Conservation (phyloP, 2,113 vertebrate species). For the Amblyornis subalaris region DNA sequence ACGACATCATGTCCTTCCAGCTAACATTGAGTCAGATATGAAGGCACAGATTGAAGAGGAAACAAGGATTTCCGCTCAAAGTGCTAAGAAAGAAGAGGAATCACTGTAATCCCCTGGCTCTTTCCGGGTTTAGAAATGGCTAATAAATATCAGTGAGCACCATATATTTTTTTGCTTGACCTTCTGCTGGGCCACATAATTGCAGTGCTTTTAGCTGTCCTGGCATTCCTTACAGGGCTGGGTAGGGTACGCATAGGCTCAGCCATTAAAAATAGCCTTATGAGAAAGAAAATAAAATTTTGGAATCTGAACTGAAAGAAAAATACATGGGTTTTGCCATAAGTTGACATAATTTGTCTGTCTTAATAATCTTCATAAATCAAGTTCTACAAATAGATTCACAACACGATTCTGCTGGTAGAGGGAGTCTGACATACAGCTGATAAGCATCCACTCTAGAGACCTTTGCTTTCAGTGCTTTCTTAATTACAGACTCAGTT, state of each 20-base stretch:
- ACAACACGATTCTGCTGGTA: constrained; percentile 15
- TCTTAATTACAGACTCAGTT: constrained; percentile 5
- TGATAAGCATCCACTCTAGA: neutral
- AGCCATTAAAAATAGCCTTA: constrained; percentile 59
- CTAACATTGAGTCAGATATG: neutral
- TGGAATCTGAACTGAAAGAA: constrained; percentile 51
- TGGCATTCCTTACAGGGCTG: neutral
- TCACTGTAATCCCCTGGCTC: neutral
- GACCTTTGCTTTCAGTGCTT: constrained; percentile 13
- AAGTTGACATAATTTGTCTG: constrained; percentile 49
- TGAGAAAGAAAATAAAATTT: constrained; percentile 53
- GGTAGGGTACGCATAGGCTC: neutral
- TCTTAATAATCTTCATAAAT: constrained; percentile 39
- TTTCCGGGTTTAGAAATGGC: neutral
- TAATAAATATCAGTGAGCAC: neutral
- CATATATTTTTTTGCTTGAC: neutral
- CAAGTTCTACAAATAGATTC: constrained; percentile 42
- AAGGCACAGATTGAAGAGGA: neutral
- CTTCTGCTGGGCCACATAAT: neutral
- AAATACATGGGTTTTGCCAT: constrained; percentile 45
- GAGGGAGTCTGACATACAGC: neutral
- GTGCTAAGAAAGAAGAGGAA: neutral
- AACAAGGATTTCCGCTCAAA: neutral
- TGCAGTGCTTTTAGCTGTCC: neutral
- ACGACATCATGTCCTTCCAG: neutral